phyloP scores from a whole-genome alignment of 2,113 vertebrate species.

The Mirza zaza region DNA sequence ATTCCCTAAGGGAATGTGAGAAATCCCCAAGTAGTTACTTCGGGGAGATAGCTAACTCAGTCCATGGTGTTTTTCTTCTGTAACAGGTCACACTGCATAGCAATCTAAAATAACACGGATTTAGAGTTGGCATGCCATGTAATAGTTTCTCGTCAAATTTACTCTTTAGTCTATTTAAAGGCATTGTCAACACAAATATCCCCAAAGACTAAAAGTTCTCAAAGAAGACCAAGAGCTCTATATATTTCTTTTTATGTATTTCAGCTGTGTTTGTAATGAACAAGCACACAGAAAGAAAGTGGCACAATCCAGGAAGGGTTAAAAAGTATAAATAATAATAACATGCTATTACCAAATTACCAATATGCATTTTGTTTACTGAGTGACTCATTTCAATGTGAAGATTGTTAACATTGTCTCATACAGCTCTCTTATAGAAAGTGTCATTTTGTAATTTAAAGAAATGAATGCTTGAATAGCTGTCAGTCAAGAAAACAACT shows the following conservation, averaged over 20 bases:
- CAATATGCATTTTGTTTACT: not conserved
- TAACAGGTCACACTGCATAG: not conserved
- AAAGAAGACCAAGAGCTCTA: not conserved
- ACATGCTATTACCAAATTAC: not conserved
- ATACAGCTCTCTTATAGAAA: not conserved
- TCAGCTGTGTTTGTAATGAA: not conserved
- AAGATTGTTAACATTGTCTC: not conserved
- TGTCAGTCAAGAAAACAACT: not conserved
- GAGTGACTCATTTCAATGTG: not conserved
- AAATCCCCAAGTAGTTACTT: not conserved
- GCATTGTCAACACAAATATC: not conserved
- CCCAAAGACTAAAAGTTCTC: not conserved
- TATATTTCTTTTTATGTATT: not conserved
- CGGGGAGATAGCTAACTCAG: not conserved
- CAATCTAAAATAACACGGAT: slow-evolving; percentile 3
- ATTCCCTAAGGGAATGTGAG: not conserved
- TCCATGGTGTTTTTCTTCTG: not conserved
- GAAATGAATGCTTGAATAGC: not conserved
- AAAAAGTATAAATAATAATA: slow-evolving; percentile 4
- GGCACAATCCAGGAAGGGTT: not conserved
- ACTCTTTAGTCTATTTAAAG: not conserved
- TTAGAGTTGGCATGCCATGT: not conserved
- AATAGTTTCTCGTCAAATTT: not conserved
- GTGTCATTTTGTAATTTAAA: slow-evolving; percentile 6
- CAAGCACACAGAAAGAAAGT: not conserved